Evolutionary conservation across 2,797 vertebrate genomes (phyloP), one percentile per base, ranked within the genome.

Genomic region (Gallinago solitaria): DNA sequence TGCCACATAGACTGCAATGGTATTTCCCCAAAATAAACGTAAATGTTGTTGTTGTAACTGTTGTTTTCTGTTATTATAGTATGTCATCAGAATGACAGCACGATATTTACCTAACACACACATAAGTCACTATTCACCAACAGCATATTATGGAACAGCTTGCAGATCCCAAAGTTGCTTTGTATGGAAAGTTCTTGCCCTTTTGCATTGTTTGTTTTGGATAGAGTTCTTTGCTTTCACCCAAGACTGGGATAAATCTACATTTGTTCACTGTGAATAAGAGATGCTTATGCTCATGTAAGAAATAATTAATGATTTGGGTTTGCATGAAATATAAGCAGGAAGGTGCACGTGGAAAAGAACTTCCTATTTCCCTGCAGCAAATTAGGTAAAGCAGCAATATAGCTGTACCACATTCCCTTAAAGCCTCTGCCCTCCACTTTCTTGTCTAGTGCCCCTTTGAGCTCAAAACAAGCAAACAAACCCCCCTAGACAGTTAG

Each of bases 401-500:
- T 13, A 4, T 11, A 67, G 39, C 32, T 61, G 48, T 32, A n/a
- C 17, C 35, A 39, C 3, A 4, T 41, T 85, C 28, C 16, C 59
- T 73, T 51, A 51, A 74, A 90, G 73, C 35, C 37, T 75, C 69
- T 96, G 73, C 79, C 60, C 82, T 94, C 35, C 25, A 15, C 48
- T 89, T 85, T 65, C 81, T 76, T 70, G 43, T 89, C 91, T 85
- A 71, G 53, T 85, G 61, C 33, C 56, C 84, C 78, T 92, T 87
- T 77, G 82, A 95, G 64, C 76, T 69, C 65, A 43, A 85, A 87
- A 45, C 53, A 94, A 85, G 85, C 61, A 87, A 94, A 80, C 57
- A 84, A 53, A 12, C 1, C 12, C 45, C 77, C 47, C 41, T 8
- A 28, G 53, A 24, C 53, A 71, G 41, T 88, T 86, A 92, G 17